Evolutionary conservation across 2,888 invertebrate species (phyloP).

Genomic region (Kryphioiulus occultus): DNA sequence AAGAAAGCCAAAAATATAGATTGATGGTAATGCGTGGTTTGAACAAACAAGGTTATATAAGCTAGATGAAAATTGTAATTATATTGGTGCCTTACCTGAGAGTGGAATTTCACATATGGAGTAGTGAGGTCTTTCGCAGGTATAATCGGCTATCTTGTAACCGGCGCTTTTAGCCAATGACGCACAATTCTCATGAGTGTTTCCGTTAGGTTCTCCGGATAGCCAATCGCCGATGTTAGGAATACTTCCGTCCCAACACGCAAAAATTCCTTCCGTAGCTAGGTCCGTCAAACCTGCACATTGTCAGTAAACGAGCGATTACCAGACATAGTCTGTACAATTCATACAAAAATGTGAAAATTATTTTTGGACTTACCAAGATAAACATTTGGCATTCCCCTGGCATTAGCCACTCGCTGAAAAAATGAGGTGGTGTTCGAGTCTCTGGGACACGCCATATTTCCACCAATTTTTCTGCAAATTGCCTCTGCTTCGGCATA

Average conservation of each 20-base stretch:
- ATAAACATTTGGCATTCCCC: constrained; percentile 33
- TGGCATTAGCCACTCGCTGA: not conserved
- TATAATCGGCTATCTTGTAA: not conserved
- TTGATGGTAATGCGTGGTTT: no score
- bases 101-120: constrained; percentile 38
- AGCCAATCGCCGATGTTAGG: not conserved
- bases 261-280: not conserved
- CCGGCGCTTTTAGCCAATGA: not conserved
- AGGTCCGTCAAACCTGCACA: constrained; percentile 4
- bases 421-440: not conserved
- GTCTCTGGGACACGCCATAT: constrained; percentile 16
- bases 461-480: not conserved
- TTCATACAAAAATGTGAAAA: no score
- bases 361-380: constrained; percentile 41
- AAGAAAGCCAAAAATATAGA: not conserved
- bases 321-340: not conserved
- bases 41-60: not conserved
- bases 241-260: not conserved
- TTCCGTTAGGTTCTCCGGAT: constrained; percentile 3
- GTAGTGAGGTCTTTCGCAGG: not conserved
- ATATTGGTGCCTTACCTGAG: not conserved
- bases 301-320: not conserved
- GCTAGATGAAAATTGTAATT: not conserved
- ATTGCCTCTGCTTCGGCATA: not conserved
- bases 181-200: not conserved